Evolutionary conservation across 1,140 invertebrate species (phyloP).

Genomic region (Zaprionus vittiger): DNA sequence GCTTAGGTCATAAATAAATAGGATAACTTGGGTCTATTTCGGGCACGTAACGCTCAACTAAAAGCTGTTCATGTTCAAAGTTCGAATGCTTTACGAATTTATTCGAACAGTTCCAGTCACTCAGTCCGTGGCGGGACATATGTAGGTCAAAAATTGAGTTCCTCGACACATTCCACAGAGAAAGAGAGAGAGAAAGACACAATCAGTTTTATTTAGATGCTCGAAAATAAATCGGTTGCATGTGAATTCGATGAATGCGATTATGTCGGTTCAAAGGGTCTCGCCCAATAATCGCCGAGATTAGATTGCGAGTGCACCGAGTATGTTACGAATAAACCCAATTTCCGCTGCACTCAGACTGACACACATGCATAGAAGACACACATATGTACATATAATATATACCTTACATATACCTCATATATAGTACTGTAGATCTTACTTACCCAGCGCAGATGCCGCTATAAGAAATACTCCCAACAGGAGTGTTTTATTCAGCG

Average conservation of each 20-base stretch:
- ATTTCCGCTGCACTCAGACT: constrained; percentile 38
- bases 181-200: constrained; percentile 20
- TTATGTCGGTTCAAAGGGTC: constrained; percentile 52
- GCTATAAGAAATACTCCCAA: constrained; percentile 46
- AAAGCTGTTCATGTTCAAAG: neutral
- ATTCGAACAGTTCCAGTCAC: neutral
- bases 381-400: neutral
- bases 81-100: neutral
- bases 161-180: constrained; percentile 32
- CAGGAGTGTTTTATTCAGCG: constrained; percentile 35
- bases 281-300: constrained; percentile 43
- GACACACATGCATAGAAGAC: neutral
- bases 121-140: constrained; percentile 31
- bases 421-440: neutral
- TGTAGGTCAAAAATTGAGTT: constrained; percentile 67
- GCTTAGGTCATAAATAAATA: constrained; percentile 6
- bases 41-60: neutral
- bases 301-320: constrained; percentile 58
- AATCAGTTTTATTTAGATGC: constrained; percentile 68
- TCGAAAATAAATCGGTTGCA: constrained; percentile 37
- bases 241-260: constrained; percentile 63
- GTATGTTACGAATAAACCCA: constrained; percentile 8
- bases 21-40: neutral
- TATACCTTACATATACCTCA: neutral
- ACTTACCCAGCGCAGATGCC: constrained; percentile 61